These are phyloP conservation scores for Channallabes apus DNA, from an alignment of 2,797 vertebrate species.

Conservation along the genomic window DNA sequence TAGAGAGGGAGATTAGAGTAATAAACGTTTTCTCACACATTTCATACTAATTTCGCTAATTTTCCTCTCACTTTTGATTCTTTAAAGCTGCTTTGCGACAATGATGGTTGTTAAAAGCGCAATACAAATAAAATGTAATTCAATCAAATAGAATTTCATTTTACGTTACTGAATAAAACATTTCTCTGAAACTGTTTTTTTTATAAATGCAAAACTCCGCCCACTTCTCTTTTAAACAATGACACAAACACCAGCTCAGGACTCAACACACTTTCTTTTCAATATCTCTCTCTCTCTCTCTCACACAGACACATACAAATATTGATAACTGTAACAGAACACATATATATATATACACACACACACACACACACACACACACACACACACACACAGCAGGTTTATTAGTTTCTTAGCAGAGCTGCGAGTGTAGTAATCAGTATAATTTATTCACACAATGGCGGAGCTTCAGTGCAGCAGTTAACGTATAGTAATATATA, in stretches of 20 bases:
- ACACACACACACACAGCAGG: background rate
- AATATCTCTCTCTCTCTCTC: background rate
- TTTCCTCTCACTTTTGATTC: too few species aligned
- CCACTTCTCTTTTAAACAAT: background rate
- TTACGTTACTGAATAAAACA: background rate
- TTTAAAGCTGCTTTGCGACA: too few species aligned
- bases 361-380: background rate
- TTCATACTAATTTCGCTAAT: too few species aligned
- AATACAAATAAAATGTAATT: too few species aligned
- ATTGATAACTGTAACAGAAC: background rate
- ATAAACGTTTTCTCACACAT: too few species aligned
- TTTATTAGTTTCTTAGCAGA: background rate
- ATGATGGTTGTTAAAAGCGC: background rate
- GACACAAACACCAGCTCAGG: background rate
- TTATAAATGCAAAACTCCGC: background rate
- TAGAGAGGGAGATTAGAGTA: background rate
- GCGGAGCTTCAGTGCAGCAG: background rate
- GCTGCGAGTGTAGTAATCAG: background rate
- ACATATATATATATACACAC: background rate
- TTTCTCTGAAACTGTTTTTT: background rate
- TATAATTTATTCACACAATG: background rate
- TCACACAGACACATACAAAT: background rate
- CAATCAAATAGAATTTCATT: too few species aligned
- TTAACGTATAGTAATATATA: background rate
- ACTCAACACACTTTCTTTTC: background rate